Evolutionary conservation across 2,797 vertebrate genomes (phyloP).

Genomic region (Cyclura pinguis): DNA sequence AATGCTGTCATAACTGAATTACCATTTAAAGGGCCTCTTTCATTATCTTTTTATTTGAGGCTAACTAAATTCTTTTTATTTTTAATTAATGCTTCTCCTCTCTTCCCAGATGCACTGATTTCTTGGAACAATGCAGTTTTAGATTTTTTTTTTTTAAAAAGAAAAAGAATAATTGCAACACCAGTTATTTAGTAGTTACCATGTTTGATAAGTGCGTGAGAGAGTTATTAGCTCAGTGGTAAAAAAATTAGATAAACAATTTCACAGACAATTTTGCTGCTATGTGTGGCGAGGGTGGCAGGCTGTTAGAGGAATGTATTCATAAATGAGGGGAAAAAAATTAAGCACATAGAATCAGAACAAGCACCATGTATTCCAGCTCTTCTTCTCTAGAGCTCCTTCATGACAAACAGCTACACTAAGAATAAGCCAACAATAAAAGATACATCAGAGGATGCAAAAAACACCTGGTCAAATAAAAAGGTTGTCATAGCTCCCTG

Average conservation of each 20-base stretch:
- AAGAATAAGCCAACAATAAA: too few relatives aligned
- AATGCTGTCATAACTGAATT: constrained; percentile 18
- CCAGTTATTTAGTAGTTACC: constrained; percentile 5
- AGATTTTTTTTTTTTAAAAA: constrained; percentile 3
- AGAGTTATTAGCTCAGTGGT: constrained; percentile 13
- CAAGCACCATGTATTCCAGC: not conserved
- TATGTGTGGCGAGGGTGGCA: not conserved
- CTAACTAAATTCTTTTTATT: constrained; percentile 24
- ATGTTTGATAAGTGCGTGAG: constrained; percentile 21
- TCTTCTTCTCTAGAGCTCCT: not conserved
- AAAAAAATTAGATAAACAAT: constrained; percentile 30
- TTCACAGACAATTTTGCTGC: constrained; percentile 23
- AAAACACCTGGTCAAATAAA: not conserved
- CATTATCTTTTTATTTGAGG: constrained; percentile 44
- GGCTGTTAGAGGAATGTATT: not conserved
- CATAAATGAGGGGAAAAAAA: too few relatives aligned
- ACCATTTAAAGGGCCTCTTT: constrained; percentile 38
- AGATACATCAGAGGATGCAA: too few relatives aligned
- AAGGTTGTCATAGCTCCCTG: not conserved
- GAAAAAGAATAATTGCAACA: not conserved
- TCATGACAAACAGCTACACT: too few relatives aligned
- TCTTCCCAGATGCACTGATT: not conserved
- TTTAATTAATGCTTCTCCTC: constrained; percentile 6
- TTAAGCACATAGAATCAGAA: not conserved
- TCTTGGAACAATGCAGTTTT: not conserved